Conservation (phyloP, 92 coral and sea anemone species). For the Nematostella vectensis region DNA sequence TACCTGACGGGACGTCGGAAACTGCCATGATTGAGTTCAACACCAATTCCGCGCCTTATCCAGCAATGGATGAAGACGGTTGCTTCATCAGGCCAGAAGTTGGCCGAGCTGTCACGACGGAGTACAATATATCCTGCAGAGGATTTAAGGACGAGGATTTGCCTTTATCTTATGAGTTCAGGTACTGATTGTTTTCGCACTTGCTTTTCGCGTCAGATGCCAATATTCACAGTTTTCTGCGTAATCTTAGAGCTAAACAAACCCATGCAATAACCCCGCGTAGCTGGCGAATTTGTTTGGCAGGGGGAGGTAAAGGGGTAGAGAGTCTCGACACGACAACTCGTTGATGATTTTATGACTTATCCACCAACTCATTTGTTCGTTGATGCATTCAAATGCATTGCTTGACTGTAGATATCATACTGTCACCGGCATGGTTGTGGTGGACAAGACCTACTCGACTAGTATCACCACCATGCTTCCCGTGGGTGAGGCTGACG, state of each 20-base stretch:
- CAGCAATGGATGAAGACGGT: constrained; percentile 6
- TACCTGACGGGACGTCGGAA: constrained; percentile 8
- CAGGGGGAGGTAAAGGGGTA: too few relatives aligned
- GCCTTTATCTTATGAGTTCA: constrained; percentile 60
- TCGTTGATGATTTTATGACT: too few relatives aligned
- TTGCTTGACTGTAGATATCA: constrained; percentile 49
- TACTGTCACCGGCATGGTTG: constrained; percentile 60
- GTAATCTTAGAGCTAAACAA: too few relatives aligned
- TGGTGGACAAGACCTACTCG: constrained; percentile 35
- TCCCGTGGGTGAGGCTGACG: constrained; percentile 61
- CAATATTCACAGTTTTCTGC: too few relatives aligned
- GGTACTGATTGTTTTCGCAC: constrained; percentile 11
- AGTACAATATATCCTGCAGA: constrained; percentile 35
- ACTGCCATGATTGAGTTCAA: constrained; percentile 1
- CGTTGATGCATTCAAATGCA: too few relatives aligned
- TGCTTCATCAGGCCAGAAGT: constrained; percentile 25
- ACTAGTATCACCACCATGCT: constrained; percentile 49
- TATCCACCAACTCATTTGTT: too few relatives aligned
- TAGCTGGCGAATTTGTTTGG: too few relatives aligned
- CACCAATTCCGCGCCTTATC: constrained; percentile 9
- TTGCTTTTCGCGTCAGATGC: too few relatives aligned
- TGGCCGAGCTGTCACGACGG: constrained; percentile 59
- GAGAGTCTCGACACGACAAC: too few relatives aligned
- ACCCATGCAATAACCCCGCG: too few relatives aligned
- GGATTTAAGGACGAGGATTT: constrained; percentile 51